Conservation (phyloP, 2,797 vertebrate species). For the Epinephelus malabaricus region DNA sequence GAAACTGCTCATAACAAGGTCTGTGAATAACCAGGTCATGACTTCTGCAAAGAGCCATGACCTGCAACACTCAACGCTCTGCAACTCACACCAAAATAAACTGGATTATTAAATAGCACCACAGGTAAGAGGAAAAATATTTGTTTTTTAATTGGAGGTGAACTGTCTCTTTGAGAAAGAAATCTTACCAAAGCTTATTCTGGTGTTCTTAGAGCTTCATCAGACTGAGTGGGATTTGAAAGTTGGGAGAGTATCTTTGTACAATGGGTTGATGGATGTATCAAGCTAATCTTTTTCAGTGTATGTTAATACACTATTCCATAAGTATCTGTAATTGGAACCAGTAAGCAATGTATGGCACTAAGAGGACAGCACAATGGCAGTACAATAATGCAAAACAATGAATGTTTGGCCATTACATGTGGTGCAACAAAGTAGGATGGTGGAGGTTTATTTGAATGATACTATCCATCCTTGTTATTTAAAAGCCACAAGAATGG, state of each 20-base stretch:
- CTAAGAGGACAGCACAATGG: slow-evolving; percentile 62
- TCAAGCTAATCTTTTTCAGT: slow-evolving; percentile 30
- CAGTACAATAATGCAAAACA: slow-evolving; percentile 75
- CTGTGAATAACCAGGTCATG: too few species aligned
- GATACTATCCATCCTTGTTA: slow-evolving; percentile 81
- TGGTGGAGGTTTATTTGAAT: slow-evolving; percentile 77
- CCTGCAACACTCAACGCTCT: too few species aligned
- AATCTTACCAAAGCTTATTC: slow-evolving; percentile 4
- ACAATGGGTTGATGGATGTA: slow-evolving; percentile 20
- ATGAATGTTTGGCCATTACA: slow-evolving; percentile 73
- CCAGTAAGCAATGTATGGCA: slow-evolving; percentile 39
- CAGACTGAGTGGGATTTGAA: background rate
- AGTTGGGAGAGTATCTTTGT: slow-evolving; percentile 21
- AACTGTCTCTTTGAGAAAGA: too few species aligned
- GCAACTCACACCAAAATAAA: too few species aligned
- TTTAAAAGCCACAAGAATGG: slow-evolving; percentile 84
- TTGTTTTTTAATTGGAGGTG: too few species aligned
- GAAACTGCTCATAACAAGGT: too few species aligned
- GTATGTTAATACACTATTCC: slow-evolving; percentile 36
- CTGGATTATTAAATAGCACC: too few species aligned
- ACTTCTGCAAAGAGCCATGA: too few species aligned
- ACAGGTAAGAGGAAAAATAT: too few species aligned
- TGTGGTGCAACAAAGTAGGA: slow-evolving; percentile 66
- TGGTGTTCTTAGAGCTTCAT: slow-evolving; percentile 13
- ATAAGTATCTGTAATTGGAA: slow-evolving; percentile 53